Conservation (phyloP, 2,888 invertebrate species). For the Tenthredo mesomela region DNA sequence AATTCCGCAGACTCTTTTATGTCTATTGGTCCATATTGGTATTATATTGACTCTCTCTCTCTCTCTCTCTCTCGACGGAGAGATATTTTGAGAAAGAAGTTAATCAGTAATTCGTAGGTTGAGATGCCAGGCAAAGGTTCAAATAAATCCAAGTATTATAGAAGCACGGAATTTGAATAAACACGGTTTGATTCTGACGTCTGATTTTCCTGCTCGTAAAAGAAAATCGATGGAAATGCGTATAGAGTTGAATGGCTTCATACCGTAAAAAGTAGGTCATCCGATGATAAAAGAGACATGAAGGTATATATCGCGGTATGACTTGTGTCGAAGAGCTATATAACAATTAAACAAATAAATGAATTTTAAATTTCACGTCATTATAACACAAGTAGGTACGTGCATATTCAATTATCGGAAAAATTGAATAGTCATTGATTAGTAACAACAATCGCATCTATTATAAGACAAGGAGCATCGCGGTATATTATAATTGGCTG, state of each 20-base stretch:
- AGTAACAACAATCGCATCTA: not conserved
- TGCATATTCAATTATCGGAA: not conserved
- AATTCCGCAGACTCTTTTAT: not conserved
- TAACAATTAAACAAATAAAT: not conserved
- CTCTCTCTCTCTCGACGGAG: not conserved
- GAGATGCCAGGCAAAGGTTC: not conserved
- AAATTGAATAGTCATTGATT: not conserved
- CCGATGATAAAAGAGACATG: constrained; percentile 42
- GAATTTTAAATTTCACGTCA: not conserved
- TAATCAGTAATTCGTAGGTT: constrained; percentile 7
- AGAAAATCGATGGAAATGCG: constrained; percentile 47
- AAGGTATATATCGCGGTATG: not conserved
- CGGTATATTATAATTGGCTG: not conserved
- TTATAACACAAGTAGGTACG: not conserved
- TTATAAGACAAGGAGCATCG: not conserved
- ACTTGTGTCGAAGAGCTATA: not conserved
- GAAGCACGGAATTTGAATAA: constrained; percentile 24
- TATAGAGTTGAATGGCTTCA: constrained; percentile 42
- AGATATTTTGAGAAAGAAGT: not conserved
- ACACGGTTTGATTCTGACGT: not conserved
- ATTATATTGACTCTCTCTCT: not conserved
- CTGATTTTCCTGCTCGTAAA: constrained; percentile 16
- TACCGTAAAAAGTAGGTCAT: constrained; percentile 30
- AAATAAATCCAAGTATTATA: not conserved
- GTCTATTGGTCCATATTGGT: not conserved